A percentile compares a stretch with the other conserved stretches of the same genome.
Conservation (phyloP, 2,797 vertebrate species). For the Micromesistius poutassou region DNA sequence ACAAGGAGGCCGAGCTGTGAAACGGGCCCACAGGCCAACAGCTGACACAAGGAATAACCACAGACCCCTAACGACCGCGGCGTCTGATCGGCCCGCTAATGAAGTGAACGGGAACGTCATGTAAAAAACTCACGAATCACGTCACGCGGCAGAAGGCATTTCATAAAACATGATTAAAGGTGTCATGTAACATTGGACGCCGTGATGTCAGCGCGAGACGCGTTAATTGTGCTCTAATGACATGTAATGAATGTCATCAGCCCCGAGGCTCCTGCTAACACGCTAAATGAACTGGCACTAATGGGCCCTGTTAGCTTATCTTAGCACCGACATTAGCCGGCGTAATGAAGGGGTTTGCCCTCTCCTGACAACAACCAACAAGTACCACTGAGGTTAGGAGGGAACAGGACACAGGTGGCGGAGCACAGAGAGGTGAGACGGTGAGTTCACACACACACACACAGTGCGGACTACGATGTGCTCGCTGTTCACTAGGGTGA, state of each 20-base stretch:
- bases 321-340: constrained; percentile 62
- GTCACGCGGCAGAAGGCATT: constrained; percentile 52
- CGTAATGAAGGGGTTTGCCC: constrained; percentile 58
- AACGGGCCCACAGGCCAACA: not conserved
- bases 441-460: too few relatives aligned
- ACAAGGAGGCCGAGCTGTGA: not conserved
- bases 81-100: constrained; percentile 47
- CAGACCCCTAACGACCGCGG: not conserved
- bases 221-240: constrained; percentile 74
- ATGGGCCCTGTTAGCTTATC: constrained; percentile 71
- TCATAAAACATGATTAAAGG: constrained; percentile 71
- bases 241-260: constrained; percentile 75
- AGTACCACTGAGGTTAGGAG: constrained; percentile 18
- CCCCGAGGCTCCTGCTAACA: constrained; percentile 66
- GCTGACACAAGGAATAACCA: not conserved
- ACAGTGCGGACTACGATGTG: not conserved
- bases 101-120: constrained; percentile 55
- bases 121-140: constrained; percentile 69
- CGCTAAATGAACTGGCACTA: constrained; percentile 75
- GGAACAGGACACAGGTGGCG: not conserved
- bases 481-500: too few relatives aligned
- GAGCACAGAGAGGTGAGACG: not conserved
- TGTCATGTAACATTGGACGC: constrained; percentile 69
- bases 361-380: constrained; percentile 38
- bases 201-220: constrained; percentile 59